Percentiles rank a stretch among this genome's conserved stretches.
Evolutionary conservation across 2,113 vertebrate species (phyloP).

Genomic region (Ictalurus punctatus): DNA sequence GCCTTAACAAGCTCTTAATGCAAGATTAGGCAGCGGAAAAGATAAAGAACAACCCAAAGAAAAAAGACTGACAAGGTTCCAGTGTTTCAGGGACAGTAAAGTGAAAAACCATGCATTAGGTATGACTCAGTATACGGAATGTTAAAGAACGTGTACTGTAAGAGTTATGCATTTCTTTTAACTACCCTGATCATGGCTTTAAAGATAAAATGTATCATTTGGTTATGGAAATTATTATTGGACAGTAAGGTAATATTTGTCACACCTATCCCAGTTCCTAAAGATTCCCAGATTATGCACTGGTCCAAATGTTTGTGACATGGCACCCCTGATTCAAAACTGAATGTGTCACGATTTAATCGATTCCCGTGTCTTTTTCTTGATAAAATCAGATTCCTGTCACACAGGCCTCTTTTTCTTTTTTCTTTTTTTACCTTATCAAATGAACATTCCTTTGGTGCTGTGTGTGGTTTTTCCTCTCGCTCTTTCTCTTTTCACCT

Average conservation of each 20-base stretch:
- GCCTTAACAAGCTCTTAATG: slow-evolving; percentile 28
- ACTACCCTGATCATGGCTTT: neutral
- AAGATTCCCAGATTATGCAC: neutral
- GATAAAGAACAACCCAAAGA: slow-evolving; percentile 25
- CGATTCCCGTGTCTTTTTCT: neutral
- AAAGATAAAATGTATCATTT: neutral
- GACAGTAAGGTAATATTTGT: neutral
- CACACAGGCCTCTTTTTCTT: neutral
- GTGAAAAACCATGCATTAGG: neutral
- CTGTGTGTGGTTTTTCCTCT: neutral
- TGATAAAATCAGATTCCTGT: neutral
- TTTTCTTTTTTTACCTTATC: neutral
- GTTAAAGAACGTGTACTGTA: neutral
- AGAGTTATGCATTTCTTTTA: neutral
- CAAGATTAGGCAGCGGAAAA: slow-evolving; percentile 1
- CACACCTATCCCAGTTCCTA: neutral
- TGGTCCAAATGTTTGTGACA: neutral
- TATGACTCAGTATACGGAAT: neutral
- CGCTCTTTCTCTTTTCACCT: neutral
- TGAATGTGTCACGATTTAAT: neutral
- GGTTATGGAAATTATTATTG: neutral
- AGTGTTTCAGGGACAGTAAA: neutral
- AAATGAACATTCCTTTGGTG: neutral
- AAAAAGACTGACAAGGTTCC: neutral
- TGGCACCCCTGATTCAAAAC: neutral